phyloP scores from a whole-genome alignment of 2,888 invertebrate species.

The Trichacis sp. region DNA sequence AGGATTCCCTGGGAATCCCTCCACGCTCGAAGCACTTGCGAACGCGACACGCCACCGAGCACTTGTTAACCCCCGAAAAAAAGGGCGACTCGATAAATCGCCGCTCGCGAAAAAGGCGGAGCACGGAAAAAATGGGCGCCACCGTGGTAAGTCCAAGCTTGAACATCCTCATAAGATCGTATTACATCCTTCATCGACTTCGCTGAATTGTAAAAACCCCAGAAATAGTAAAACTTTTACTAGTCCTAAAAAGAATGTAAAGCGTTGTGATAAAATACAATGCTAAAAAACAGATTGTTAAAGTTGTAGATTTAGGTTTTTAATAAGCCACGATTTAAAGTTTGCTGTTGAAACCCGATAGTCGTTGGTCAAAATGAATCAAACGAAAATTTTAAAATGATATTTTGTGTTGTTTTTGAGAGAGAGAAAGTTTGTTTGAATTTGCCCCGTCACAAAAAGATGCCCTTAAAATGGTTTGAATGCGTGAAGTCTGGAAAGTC shows the following conservation, averaged over 20 bases:
- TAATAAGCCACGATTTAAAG: not conserved
- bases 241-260: no score
- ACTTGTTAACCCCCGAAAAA: constrained; percentile 60
- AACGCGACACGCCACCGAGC: constrained; percentile 59
- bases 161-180: constrained; percentile 39
- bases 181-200: constrained; percentile 36
- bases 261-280: constrained; percentile 16
- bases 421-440: no score
- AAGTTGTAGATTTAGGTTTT: not conserved
- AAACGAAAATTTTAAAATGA: no score
- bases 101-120: constrained; percentile 73
- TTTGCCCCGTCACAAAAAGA: no score
- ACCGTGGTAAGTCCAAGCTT: constrained; percentile 72
- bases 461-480: not conserved
- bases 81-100: constrained; percentile 68
- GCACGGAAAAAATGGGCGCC: constrained; percentile 74
- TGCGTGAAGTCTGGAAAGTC: constrained; percentile 2
- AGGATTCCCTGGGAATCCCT: constrained; percentile 53
- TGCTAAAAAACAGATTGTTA: not conserved
- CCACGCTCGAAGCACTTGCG: constrained; percentile 57
- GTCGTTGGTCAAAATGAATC: not conserved
- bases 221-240: no score
- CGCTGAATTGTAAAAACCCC: constrained; percentile 24
- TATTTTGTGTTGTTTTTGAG: no score
- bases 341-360: not conserved